Base-by-base conservation (phyloP, 2,113 vertebrate species). In the Vanacampus margaritifer region DNA sequence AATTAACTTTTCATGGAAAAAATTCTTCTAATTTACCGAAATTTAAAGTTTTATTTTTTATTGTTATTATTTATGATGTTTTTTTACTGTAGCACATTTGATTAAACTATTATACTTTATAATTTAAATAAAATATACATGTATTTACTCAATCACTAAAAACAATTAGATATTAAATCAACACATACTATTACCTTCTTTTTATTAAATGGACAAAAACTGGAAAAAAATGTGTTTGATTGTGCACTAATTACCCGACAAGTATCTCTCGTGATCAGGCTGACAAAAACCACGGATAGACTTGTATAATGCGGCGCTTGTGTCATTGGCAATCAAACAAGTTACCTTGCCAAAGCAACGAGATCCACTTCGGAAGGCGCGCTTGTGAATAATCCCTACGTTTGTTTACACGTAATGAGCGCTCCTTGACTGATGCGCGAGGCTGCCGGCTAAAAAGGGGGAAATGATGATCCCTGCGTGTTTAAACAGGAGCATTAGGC, bases 361-460 rank as follows among this genome's bases (percentile, higher is more conserved):
- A 50, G 48, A 64, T 67, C 63, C 58, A 26, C 64, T 59, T 73
- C 64, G 43, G 39, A 65, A 56, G 73, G 65, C 48, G 53, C 53
- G 53, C 68, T 60, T 82, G 76, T 84, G 79, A 87, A 86, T 89
- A 90, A 87, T 89, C 79, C 67, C 60, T 48, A 57, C 56, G 75
- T 86, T 83, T 84, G 76, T 86, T 88, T 79, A 74, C 64, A 43
- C 58, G 73, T 76, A 84, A 79, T 80, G 79, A 76, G 68, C 14
- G 60, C 56, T 39, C n/a, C n/a, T 69, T 24, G 32, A 73, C 76
- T 51, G 73, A 71, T 73, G 63, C 43, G 60, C 12, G 5, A 16
- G 19, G 57, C 56, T 71, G 74, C 78, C 62, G 60, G 79, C 67
- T 80, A 67, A 59, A n/a, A 69, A 60, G 11, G 65, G 69, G 48